Evolutionary conservation across 2,797 vertebrate species (phyloP).

Genomic region (Mus spretus): DNA sequence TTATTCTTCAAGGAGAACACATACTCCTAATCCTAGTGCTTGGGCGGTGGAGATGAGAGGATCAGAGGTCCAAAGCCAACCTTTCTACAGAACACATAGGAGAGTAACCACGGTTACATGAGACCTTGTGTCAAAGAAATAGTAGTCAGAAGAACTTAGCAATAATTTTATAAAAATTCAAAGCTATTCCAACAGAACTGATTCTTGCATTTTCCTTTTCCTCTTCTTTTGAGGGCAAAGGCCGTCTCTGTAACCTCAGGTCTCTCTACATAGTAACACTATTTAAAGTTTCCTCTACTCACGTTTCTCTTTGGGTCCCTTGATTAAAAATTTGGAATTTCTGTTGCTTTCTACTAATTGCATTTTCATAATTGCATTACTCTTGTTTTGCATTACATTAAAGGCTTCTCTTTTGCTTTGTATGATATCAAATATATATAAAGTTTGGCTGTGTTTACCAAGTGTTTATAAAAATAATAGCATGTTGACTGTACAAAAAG

Average conservation of each 20-base stretch:
- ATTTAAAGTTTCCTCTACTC: constrained; percentile 29
- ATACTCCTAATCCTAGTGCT: too few species aligned
- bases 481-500: background rate
- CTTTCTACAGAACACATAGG: background rate
- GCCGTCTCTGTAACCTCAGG: background rate
- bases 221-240: background rate
- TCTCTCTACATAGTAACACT: background rate
- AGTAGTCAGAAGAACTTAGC: background rate
- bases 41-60: background rate
- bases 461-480: constrained; percentile 17
- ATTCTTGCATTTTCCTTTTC: background rate
- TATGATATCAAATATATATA: background rate
- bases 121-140: background rate
- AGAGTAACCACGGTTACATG: background rate
- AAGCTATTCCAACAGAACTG: background rate
- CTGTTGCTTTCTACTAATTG: constrained; percentile 35
- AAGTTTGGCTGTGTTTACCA: background rate
- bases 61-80: background rate
- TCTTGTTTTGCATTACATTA: constrained; percentile 45
- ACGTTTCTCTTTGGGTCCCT: background rate
- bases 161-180: constrained; percentile 53
- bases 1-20: background rate
- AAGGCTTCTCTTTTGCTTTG: constrained; percentile 11
- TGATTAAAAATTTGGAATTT: constrained; percentile 34
- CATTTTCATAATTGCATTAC: constrained; percentile 53